phyloP scores from a whole-genome alignment of 2,113 vertebrate species.

The Halcyon senegalensis region DNA sequence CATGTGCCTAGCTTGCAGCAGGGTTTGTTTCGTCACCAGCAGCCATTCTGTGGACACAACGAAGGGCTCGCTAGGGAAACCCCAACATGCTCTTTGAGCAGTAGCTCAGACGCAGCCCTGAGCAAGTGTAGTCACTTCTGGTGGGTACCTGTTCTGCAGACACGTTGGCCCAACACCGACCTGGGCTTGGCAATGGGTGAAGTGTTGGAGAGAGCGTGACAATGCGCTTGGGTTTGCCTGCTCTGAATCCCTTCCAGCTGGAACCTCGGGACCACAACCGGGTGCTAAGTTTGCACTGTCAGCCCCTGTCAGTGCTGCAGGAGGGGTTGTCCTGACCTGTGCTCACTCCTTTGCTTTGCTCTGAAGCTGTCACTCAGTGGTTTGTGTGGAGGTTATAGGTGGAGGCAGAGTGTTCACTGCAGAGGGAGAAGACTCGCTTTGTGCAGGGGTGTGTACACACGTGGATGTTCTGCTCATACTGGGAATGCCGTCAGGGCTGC shows the following conservation, averaged over 20 bases:
- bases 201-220: neutral
- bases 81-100: neutral
- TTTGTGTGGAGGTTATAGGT: neutral
- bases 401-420: neutral
- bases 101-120: neutral
- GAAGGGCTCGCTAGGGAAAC: neutral
- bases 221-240: neutral
- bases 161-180: rapidly evolving
- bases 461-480: neutral
- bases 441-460: neutral
- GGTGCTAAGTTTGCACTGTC: conserved; percentile 11
- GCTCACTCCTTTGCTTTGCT: neutral
- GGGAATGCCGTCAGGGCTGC: neutral
- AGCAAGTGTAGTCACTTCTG: neutral
- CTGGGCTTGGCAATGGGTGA: neutral
- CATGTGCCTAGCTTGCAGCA: neutral
- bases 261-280: conserved; percentile 2
- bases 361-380: neutral
- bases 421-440: neutral
- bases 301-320: neutral
- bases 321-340: neutral
- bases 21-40: neutral
- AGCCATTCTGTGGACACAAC: rapidly evolving
- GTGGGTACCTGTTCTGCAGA: neutral
- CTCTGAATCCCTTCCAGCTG: conserved; percentile 15